These are phyloP conservation scores for Harmothoe impar DNA, from an alignment of 2,888 invertebrate genomes.

Conservation along the genomic window DNA sequence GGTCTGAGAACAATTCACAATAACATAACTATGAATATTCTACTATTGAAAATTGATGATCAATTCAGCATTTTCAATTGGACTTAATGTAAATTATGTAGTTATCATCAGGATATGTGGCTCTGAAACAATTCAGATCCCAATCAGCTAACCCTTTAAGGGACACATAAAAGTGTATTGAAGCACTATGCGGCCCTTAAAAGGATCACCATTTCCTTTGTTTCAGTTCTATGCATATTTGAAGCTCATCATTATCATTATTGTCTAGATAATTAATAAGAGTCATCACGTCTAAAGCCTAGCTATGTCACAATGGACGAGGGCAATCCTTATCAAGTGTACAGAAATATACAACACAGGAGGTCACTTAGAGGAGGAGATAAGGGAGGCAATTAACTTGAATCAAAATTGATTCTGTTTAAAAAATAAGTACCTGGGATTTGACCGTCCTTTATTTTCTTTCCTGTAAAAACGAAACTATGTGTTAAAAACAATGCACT, in stretches of 20 bases:
- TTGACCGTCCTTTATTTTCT: constrained; percentile 61
- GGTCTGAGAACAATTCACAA: neutral
- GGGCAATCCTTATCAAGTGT: constrained; percentile 20
- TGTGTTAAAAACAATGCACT: neutral
- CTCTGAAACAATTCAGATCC: neutral
- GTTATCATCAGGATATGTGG: neutral
- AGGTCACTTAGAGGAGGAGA: neutral
- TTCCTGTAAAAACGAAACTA: constrained; percentile 53
- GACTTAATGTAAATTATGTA: too few relatives aligned
- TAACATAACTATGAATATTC: neutral
- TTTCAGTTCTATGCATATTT: too few relatives aligned
- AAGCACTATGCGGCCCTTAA: too few relatives aligned
- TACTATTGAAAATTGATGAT: too few relatives aligned
- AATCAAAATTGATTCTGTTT: neutral
- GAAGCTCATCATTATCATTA: too few relatives aligned
- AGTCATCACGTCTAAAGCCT: constrained; percentile 25
- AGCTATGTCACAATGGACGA: neutral
- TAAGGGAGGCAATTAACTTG: neutral
- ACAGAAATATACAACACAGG: constrained; percentile 8
- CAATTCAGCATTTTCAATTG: too few relatives aligned
- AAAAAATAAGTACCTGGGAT: constrained; percentile 60
- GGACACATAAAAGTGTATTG: too few relatives aligned
- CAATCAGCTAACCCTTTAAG: neutral
- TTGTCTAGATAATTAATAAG: neutral
- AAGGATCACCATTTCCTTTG: too few relatives aligned